A percentile compares a stretch with the other conserved stretches of the same genome.
These are phyloP conservation scores for Bombus superbus DNA, from an alignment of 1,140 invertebrate genomes.

Conservation along the genomic window DNA sequence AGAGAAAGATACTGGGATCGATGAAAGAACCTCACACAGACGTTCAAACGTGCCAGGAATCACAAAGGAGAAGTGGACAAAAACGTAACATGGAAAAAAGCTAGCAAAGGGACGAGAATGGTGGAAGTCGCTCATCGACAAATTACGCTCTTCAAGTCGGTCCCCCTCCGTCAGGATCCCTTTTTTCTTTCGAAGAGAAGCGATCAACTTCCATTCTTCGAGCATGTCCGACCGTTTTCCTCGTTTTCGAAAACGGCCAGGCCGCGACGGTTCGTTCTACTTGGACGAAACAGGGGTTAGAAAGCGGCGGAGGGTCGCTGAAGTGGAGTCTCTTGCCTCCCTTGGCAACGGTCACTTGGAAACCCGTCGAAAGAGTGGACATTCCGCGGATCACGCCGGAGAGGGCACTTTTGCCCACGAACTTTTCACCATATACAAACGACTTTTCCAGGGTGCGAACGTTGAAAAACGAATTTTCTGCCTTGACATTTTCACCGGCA, in stretches of 20 bases:
- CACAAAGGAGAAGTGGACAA: not conserved
- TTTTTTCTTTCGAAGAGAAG: not conserved
- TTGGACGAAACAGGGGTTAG: constrained; percentile 8
- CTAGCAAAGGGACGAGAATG: not conserved
- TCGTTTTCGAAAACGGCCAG: constrained; percentile 44
- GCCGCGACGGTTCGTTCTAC: constrained; percentile 24
- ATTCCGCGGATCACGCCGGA: constrained; percentile 1
- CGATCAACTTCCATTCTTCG: constrained; percentile 36
- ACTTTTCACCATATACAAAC: not conserved
- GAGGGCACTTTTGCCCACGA: not conserved
- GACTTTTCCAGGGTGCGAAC: not conserved
- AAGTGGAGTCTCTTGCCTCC: constrained; percentile 45
- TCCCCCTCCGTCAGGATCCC: constrained; percentile 2
- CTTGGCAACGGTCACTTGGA: constrained; percentile 63
- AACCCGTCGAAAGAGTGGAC: constrained; percentile 47
- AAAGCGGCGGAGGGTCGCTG: constrained; percentile 35
- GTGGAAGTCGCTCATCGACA: constrained; percentile 13
- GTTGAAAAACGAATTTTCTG: constrained; percentile 16
- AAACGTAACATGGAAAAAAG: not conserved
- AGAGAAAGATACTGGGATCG: not conserved
- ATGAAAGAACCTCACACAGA: not conserved
- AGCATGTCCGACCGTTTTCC: constrained; percentile 12
- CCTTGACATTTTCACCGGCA: constrained; percentile 32
- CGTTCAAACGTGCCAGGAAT: not conserved
- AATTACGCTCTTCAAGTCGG: constrained; percentile 21